Evolutionary conservation across 2,888 invertebrate genomes (phyloP).

Genomic region (Cerceris ruficornis): DNA sequence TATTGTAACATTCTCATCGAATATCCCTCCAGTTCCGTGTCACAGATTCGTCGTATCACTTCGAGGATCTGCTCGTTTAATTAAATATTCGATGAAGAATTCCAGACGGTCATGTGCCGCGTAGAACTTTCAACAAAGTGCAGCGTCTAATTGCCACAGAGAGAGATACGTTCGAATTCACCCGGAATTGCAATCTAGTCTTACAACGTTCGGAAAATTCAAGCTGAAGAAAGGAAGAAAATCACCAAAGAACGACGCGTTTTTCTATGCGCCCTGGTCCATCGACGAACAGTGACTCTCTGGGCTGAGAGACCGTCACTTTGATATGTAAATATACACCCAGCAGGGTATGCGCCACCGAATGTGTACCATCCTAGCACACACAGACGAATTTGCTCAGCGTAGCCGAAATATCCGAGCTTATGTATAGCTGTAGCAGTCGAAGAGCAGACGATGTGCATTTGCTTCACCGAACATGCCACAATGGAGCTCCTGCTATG

Average conservation of each 20-base stretch:
- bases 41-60: conserved; percentile 1
- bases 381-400: conserved; percentile 20
- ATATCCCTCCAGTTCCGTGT: conserved; percentile 22
- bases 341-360: conserved; percentile 68
- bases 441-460: conserved; percentile 74
- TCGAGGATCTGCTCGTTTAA: no score
- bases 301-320: conserved; percentile 70
- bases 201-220: no score
- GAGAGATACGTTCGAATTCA: no score
- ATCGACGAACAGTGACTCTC: neutral
- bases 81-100: no score
- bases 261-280: neutral
- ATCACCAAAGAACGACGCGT: neutral
- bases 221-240: no score
- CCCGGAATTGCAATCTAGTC: no score
- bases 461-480: conserved; percentile 79
- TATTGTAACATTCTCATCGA: conserved; percentile 60
- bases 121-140: no score
- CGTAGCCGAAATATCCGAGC: conserved; percentile 47
- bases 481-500: conserved; percentile 77
- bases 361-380: conserved; percentile 51
- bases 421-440: conserved; percentile 50
- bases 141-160: no score
- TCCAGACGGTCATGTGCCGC: no score
- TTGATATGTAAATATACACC: conserved; percentile 81